These are phyloP conservation scores for Exephanes ischioxanthus DNA, from an alignment of 2,888 invertebrate genomes.

Conservation along the genomic window DNA sequence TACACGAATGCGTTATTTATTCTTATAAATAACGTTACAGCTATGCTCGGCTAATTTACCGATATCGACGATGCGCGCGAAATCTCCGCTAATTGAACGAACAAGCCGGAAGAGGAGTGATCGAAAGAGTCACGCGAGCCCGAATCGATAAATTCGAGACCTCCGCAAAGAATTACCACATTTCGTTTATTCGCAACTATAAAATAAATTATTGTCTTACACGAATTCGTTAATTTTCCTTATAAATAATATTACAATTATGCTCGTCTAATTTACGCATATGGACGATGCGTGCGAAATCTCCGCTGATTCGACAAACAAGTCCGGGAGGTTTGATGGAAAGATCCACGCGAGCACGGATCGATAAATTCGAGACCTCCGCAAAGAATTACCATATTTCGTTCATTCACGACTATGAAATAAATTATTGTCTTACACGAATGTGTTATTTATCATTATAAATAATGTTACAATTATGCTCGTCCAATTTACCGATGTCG, in stretches of 20 bases:
- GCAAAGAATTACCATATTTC: not conserved
- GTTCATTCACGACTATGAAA: slow-evolving; percentile 19
- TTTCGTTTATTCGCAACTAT: not conserved
- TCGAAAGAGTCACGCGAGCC: not conserved
- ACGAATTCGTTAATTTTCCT: not conserved
- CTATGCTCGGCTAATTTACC: no score
- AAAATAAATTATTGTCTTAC: slow-evolving; percentile 60
- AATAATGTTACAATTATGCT: not conserved
- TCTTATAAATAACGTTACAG: not conserved
- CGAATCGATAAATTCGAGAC: not conserved
- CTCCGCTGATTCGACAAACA: slow-evolving; percentile 59
- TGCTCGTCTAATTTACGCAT: slow-evolving; percentile 50
- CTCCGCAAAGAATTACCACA: not conserved
- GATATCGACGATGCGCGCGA: not conserved
- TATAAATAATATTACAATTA: not conserved
- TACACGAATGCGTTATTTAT: not conserved
- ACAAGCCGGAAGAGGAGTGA: slow-evolving; percentile 1
- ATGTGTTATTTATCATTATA: not conserved
- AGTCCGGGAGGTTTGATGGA: no score
- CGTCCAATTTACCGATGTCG: no score
- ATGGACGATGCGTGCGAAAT: slow-evolving; percentile 22
- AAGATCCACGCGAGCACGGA: not conserved
- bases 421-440: slow-evolving; percentile 60
- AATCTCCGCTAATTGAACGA: slow-evolving; percentile 52
- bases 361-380: not conserved